phyloP scores from a whole-genome alignment of 1,140 invertebrate species.

The Caenorhabditis remanei region DNA sequence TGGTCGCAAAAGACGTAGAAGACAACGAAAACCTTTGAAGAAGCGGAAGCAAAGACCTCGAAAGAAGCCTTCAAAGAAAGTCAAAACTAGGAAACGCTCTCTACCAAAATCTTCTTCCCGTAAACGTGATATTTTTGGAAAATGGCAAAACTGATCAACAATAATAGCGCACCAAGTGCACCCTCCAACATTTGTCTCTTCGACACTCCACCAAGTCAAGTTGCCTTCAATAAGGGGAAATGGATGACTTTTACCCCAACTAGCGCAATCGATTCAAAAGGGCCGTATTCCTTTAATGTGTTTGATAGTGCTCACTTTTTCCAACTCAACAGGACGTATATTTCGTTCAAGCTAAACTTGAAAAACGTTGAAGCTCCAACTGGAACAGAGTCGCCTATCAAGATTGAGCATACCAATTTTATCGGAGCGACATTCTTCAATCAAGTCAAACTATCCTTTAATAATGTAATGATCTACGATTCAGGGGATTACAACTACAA shows the following conservation, averaged over 20 bases:
- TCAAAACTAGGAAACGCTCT: neutral
- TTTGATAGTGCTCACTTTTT: conserved; percentile 7
- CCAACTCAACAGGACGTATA: neutral
- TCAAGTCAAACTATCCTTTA: neutral
- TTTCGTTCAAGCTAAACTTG: neutral
- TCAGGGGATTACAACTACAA: neutral
- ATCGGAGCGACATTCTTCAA: neutral
- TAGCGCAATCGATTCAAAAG: neutral
- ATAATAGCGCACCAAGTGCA: neutral
- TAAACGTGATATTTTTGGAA: neutral
- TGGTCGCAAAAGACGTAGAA: neutral
- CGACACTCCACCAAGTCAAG: neutral
- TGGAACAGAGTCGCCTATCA: neutral
- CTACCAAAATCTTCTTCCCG: neutral
- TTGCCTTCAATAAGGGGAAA: neutral
- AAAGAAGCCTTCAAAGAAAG: too few relatives aligned
- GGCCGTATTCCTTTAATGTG: neutral
- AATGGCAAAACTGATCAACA: conserved; percentile 8
- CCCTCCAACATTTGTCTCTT: neutral
- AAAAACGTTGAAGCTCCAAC: neutral
- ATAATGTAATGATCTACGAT: neutral
- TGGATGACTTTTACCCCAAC: neutral
- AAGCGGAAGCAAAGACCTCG: too few relatives aligned
- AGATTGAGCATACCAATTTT: neutral
- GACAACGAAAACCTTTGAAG: too few relatives aligned